Evolutionary conservation across 2,113 vertebrate species (phyloP).

Genomic region (Sisor rabdophorus): DNA sequence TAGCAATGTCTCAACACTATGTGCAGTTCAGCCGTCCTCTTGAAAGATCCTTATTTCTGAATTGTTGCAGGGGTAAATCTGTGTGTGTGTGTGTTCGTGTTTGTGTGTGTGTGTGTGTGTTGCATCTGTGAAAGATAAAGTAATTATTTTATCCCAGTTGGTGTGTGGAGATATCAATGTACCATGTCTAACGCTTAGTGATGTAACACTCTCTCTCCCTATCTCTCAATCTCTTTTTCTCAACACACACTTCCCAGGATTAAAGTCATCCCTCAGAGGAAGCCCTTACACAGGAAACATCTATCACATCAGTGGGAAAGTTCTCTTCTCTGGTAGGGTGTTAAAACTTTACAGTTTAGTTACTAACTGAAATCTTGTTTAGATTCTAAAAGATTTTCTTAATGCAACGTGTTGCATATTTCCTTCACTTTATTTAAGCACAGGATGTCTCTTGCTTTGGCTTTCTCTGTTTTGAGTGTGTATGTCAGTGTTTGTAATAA

Average conservation of each 20-base stretch:
- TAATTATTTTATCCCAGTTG: conserved; percentile 15
- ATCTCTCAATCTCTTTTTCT: neutral
- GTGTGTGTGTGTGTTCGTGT: conserved; percentile 3
- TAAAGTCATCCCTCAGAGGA: conserved; percentile 80
- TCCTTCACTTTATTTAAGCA: conserved; percentile 21
- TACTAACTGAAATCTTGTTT: neutral
- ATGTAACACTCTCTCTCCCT: conserved; percentile 33
- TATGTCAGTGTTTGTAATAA: conserved; percentile 44
- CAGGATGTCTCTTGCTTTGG: conserved; percentile 31
- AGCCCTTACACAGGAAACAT: conserved; percentile 87
- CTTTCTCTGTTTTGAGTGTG: conserved; percentile 40
- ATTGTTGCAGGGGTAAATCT: conserved; percentile 82
- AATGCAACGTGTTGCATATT: neutral
- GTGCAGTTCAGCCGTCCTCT: conserved; percentile 84
- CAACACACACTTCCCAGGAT: conserved; percentile 62
- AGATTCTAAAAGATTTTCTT: neutral
- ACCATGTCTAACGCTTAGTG: conserved; percentile 4
- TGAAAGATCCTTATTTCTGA: conserved; percentile 81
- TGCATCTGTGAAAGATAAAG: neutral
- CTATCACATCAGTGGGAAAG: conserved; percentile 88
- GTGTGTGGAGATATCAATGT: conserved; percentile 25
- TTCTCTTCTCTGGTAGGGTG: conserved; percentile 85
- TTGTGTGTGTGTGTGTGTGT: conserved; percentile 12
- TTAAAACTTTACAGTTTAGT: neutral
- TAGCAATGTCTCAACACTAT: conserved; percentile 79